These are phyloP conservation scores for Gymnoscopelus braueri DNA, from an alignment of 2,797 vertebrate genomes.

Conservation along the genomic window DNA sequence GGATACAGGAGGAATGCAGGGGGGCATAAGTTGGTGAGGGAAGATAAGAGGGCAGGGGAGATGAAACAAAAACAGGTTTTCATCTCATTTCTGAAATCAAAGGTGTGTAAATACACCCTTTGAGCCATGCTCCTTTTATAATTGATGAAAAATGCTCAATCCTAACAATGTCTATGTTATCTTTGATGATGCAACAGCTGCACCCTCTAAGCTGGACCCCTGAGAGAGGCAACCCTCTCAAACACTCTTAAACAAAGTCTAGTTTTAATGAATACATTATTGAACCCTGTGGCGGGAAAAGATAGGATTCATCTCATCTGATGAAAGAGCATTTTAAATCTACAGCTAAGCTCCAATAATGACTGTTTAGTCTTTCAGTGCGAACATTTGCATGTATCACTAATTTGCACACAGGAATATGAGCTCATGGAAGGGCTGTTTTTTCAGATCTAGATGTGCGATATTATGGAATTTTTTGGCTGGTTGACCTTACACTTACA, in stretches of 20 bases:
- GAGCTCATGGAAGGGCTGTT: slow-evolving; percentile 5
- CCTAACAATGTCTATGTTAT: slow-evolving; percentile 10
- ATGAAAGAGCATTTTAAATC: slow-evolving; percentile 38
- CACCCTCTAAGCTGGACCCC: not conserved
- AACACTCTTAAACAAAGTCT: slow-evolving; percentile 28
- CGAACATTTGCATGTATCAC: slow-evolving; percentile 41
- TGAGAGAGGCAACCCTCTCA: not conserved
- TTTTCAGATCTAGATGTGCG: not conserved
- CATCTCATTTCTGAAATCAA: slow-evolving; percentile 2
- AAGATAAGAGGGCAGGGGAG: not conserved
- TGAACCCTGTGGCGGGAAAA: slow-evolving; percentile 18
- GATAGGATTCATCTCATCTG: slow-evolving; percentile 30
- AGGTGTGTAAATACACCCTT: slow-evolving; percentile 39
- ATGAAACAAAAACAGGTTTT: too few species aligned
- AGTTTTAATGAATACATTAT: slow-evolving; percentile 35
- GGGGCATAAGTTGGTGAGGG: not conserved
- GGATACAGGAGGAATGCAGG: not conserved
- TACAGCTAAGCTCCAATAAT: slow-evolving; percentile 21
- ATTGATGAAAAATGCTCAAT: slow-evolving; percentile 37
- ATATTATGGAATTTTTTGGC: not conserved
- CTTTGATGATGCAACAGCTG: slow-evolving; percentile 46
- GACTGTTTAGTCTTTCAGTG: slow-evolving; percentile 34
- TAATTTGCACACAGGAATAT: slow-evolving; percentile 15
- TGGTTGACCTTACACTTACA: slow-evolving; percentile 27
- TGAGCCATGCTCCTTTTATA: slow-evolving; percentile 43